Evolutionary conservation across 2,888 invertebrate species (phyloP).

Genomic region (Bugula neritina): DNA sequence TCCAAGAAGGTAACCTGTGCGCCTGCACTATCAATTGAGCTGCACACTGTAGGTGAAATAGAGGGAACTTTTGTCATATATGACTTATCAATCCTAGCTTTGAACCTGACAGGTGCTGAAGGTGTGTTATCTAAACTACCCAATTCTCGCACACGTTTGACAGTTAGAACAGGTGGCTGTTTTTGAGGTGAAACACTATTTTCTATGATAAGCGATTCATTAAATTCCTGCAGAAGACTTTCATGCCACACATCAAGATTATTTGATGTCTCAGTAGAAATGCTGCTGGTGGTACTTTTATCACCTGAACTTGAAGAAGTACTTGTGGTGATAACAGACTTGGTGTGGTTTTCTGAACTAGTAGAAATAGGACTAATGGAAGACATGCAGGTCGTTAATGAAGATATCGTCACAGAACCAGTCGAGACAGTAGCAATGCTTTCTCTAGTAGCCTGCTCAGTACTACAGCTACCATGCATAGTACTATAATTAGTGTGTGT

Average conservation of each 20-base stretch:
- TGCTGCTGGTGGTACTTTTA: too few species aligned
- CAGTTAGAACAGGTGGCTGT: neutral
- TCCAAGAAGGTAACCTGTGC: neutral
- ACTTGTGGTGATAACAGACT: too few species aligned
- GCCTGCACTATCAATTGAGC: neutral
- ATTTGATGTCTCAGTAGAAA: too few species aligned
- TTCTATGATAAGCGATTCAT: slow-evolving; percentile 5
- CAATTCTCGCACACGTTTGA: neutral
- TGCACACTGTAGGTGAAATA: neutral
- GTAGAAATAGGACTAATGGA: too few species aligned
- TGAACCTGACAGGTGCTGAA: slow-evolving; percentile 6
- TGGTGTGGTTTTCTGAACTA: too few species aligned
- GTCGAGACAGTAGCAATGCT: too few species aligned
- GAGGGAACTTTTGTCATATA: neutral
- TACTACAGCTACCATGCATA: too few species aligned
- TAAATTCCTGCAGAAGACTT: slow-evolving; percentile 4
- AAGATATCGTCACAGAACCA: too few species aligned
- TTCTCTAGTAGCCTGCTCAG: too few species aligned
- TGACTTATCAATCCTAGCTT: slow-evolving; percentile 5
- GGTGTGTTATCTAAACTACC: slow-evolving; percentile 1
- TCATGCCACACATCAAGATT: slow-evolving; percentile 7
- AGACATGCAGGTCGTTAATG: too few species aligned
- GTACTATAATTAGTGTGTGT: too few species aligned
- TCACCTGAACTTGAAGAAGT: too few species aligned
- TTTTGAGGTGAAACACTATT: neutral